Base-by-base conservation (phyloP, 1,140 invertebrate genomes). In the Drosophila tsacasi region DNA sequence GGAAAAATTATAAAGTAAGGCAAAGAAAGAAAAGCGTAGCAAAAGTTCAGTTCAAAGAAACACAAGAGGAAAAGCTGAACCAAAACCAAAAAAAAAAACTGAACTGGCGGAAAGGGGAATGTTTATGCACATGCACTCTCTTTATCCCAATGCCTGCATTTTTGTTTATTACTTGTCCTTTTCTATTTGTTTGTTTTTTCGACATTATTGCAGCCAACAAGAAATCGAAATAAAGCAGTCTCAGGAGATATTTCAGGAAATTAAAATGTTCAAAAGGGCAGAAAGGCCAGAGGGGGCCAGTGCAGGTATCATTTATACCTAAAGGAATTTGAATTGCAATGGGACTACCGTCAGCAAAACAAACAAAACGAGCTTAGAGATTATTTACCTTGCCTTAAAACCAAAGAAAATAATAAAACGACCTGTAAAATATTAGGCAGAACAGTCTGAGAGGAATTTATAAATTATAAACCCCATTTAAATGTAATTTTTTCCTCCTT, bases 1-100 rank as follows among this genome's bases (percentile, higher is more conserved):
- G 84, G 83, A 83, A 87, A 87, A 87, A 86, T 80, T 86, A 87
- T 86, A 77, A 87, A 80, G 77, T 78, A 85, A 77, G 30, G 76
- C 64, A 78, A 69, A 78, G 74, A 78, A 69, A 83, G 84, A 87
- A 87, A 89, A 83, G 83, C 85, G 77, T 74, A 63, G 76, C 75
- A 83, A 77, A 78, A 82, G 77, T 71, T 47, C 55, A 79, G 79
- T 76, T 71, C 62, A 72, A 68, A 85, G 78, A 82, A 79, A 76
- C 54, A 73, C 32, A 44, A 75, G 62, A 59, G 73, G 37, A 65
- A 62, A 57, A 63, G 57, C 66, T 46, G 54, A 47, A 73, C 37
- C 37, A 49, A 21, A 25, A 17, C 8, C 1, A 30, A 8, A 9
- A 30, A 23, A 27, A 59, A 32, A 47, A 21, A 13, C 6, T 10